phyloP scores from a whole-genome alignment of 2,888 invertebrate species.

The Troilus luridus region DNA sequence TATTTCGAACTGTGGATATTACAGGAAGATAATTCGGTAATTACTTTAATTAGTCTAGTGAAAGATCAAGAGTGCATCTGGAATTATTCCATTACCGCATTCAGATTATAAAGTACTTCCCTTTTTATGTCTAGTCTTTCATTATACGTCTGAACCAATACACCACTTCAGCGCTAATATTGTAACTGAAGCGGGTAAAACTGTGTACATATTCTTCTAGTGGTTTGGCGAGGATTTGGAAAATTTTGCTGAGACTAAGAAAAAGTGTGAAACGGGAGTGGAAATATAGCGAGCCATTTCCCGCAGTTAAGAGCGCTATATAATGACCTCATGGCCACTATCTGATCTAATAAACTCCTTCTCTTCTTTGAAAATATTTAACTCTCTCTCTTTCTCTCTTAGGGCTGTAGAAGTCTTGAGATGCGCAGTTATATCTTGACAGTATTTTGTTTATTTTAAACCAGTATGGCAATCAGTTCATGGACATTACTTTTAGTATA shows the following conservation, averaged over 20 bases:
- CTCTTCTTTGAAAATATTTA: slow-evolving; percentile 6
- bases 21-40: too few relatives aligned
- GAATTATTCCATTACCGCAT: too few relatives aligned
- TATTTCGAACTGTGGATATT: too few relatives aligned
- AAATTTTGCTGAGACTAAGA: not conserved
- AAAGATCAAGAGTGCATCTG: too few relatives aligned
- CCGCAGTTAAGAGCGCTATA: not conserved
- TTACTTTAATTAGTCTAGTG: too few relatives aligned
- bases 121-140: too few relatives aligned
- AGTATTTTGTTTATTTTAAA: not conserved
- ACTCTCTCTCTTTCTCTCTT: not conserved
- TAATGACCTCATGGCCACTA: not conserved
- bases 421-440: not conserved
- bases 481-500: not conserved
- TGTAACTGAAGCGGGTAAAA: too few relatives aligned
- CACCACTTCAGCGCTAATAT: too few relatives aligned
- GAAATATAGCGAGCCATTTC: slow-evolving; percentile 11
- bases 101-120: too few relatives aligned
- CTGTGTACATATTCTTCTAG: not conserved
- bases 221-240: not conserved
- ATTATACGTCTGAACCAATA: too few relatives aligned
- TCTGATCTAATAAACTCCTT: slow-evolving; percentile 1
- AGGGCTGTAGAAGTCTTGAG: not conserved
- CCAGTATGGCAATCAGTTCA: not conserved
- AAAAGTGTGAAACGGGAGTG: not conserved